phyloP scores from a whole-genome alignment of 1,140 invertebrate species.

The Druon quercuslanigerum region DNA sequence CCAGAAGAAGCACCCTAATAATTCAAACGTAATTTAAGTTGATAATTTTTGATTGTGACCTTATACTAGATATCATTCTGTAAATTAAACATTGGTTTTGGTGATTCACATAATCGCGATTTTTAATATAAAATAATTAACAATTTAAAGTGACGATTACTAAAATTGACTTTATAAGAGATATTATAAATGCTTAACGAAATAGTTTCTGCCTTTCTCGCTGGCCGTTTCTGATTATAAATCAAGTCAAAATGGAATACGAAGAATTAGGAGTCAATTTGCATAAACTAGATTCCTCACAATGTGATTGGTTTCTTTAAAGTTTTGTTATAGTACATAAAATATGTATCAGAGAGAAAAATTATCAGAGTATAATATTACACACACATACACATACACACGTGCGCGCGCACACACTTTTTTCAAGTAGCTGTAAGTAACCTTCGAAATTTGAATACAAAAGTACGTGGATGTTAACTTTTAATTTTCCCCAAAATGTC shows the following conservation, averaged over 20 bases:
- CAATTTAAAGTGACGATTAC: conserved; percentile 17
- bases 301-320: background rate
- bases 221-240: background rate
- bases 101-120: conserved; percentile 30
- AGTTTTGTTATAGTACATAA: background rate
- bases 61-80: too few species aligned
- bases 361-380: conserved; percentile 1
- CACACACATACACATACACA: background rate
- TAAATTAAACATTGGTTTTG: conserved; percentile 33
- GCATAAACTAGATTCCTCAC: background rate
- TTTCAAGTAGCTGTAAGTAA: conserved; percentile 9
- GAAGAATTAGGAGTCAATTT: background rate
- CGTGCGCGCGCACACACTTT: too few species aligned
- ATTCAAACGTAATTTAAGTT: conserved; percentile 36
- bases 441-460: conserved; percentile 6
- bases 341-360: background rate
- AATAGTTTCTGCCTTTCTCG: conserved; percentile 10
- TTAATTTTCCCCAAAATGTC: background rate
- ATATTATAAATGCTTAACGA: conserved; percentile 2
- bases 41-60: conserved; percentile 44
- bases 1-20: conserved; percentile 11
- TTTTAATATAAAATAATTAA: conserved; percentile 21
- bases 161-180: background rate
- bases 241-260: background rate
- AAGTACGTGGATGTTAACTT: background rate